Percentiles rank a stretch among this genome's conserved stretches.
These are phyloP conservation scores for Magallana ariakensis DNA, from an alignment of 1,140 invertebrate species.

Conservation along the genomic window DNA sequence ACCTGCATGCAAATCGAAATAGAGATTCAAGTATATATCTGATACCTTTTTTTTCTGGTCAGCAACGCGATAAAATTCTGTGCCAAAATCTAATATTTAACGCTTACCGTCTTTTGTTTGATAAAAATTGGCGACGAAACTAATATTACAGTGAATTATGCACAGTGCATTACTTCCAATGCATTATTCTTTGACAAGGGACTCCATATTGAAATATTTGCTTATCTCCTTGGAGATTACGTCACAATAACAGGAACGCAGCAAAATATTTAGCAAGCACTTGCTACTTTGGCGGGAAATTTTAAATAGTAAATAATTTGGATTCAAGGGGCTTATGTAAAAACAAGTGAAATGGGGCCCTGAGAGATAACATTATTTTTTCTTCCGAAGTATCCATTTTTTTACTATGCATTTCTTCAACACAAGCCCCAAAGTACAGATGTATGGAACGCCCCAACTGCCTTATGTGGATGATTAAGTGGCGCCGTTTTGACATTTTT, in stretches of 20 bases:
- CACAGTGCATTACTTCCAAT: neutral
- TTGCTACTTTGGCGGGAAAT: neutral
- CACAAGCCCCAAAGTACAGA: too few species aligned
- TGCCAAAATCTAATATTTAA: neutral
- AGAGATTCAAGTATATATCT: neutral
- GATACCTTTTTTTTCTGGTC: neutral
- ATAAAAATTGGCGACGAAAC: neutral
- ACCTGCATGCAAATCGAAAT: neutral
- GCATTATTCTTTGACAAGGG: neutral
- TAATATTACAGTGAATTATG: neutral
- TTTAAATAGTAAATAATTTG: neutral
- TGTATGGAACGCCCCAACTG: too few species aligned
- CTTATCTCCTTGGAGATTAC: slow-evolving; percentile 64
- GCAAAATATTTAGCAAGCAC: neutral
- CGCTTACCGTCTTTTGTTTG: neutral
- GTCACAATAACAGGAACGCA: slow-evolving; percentile 36
- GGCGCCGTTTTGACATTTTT: too few species aligned
- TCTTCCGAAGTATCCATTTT: too few species aligned
- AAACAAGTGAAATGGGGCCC: too few species aligned
- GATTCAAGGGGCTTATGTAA: too few species aligned
- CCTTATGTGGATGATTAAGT: too few species aligned
- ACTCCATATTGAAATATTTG: slow-evolving; percentile 66
- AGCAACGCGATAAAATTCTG: neutral
- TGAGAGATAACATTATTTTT: too few species aligned
- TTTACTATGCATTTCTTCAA: too few species aligned